Conservation (phyloP, 1,140 invertebrate species). For the Zaprionus lachaisei region DNA sequence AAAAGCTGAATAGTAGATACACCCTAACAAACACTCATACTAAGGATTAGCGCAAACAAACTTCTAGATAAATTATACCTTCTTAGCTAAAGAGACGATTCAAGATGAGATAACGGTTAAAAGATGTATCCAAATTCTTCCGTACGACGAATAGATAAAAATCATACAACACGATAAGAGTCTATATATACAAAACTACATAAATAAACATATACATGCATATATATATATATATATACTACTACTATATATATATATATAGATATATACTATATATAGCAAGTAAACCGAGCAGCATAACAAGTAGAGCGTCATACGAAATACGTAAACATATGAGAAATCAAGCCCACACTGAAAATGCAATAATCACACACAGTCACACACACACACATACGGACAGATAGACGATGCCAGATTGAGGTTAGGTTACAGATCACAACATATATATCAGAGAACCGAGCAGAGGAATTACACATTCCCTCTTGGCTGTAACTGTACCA, state of each 20-base stretch:
- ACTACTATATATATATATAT: slow-evolving; percentile 55
- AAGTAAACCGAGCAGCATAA: slow-evolving; percentile 65
- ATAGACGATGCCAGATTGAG: slow-evolving; percentile 3
- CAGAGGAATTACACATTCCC: slow-evolving; percentile 1
- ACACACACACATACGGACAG: neutral
- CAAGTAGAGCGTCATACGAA: slow-evolving; percentile 56
- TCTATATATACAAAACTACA: slow-evolving; percentile 48
- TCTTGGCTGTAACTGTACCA: slow-evolving; percentile 3
- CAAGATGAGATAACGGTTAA: slow-evolving; percentile 19
- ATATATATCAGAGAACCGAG: neutral
- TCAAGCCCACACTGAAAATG: slow-evolving; percentile 40
- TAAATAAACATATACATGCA: slow-evolving; percentile 51
- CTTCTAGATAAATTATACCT: slow-evolving; percentile 74
- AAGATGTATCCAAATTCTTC: slow-evolving; percentile 79
- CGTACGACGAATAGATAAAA: slow-evolving; percentile 63
- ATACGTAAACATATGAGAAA: slow-evolving; percentile 74
- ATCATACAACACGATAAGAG: slow-evolving; percentile 62
- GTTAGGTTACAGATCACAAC: slow-evolving; percentile 1
- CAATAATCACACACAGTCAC: slow-evolving; percentile 26
- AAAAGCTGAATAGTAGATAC: slow-evolving; percentile 36
- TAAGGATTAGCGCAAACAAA: slow-evolving; percentile 59
- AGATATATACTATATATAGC: slow-evolving; percentile 36
- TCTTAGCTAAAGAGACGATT: slow-evolving; percentile 63
- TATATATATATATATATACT: slow-evolving; percentile 47
- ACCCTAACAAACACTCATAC: slow-evolving; percentile 38